Evolutionary conservation across 2,113 vertebrate genomes (phyloP), one percentile per base, ranked within the genome.

Genomic region (Kryptolebias marmoratus): DNA sequence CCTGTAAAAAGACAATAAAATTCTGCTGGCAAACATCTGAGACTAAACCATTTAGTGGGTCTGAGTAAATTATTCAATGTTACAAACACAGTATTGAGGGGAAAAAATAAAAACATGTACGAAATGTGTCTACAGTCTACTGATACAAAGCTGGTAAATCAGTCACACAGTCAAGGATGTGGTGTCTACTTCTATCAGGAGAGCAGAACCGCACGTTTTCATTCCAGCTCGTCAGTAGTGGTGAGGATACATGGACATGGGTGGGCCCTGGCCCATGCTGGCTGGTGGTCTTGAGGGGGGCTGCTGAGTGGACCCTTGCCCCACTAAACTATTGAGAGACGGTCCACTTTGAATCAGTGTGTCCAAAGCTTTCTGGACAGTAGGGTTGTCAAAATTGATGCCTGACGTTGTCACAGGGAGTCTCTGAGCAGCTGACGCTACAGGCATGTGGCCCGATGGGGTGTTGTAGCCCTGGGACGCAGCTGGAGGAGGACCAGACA

Each of bases 371-470:
- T 99, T 99, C 93, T 98, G 96, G 67, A 99, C 97, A 65, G 96
- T 98, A 1, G 98, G 98, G 94, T 96, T 98, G 90, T 99, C 96
- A 57, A 99, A 98, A 92, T 99, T 98, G 90, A 98, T 98, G 6
- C 95, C 95, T 6, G 95, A 93, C 39, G 95, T 87, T 16, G 94
- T 13, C 88, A 80, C 0, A 79, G 80, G 76, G 18, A 77, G 91
- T 87, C 97, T 95, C 39, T 93, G 94, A 65, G 82, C 81, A 2
- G 81, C 86, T 6, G 92, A 81, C 1, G 94, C 86, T 0, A 88
- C 87, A 10, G 93, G 88, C 82, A 94, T 84, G 22, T 95, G 95
- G 60, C 89, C 89, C 8, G 89, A 90, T 69, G 91, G 78, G 90
- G 93, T 1, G 79, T 66, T 73, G 31, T 22, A 93, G 82, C 88